A percentile compares a stretch with the other conserved stretches of the same genome.
Conservation (phyloP, 2,797 vertebrate genomes). For the Sciurus vulgaris region DNA sequence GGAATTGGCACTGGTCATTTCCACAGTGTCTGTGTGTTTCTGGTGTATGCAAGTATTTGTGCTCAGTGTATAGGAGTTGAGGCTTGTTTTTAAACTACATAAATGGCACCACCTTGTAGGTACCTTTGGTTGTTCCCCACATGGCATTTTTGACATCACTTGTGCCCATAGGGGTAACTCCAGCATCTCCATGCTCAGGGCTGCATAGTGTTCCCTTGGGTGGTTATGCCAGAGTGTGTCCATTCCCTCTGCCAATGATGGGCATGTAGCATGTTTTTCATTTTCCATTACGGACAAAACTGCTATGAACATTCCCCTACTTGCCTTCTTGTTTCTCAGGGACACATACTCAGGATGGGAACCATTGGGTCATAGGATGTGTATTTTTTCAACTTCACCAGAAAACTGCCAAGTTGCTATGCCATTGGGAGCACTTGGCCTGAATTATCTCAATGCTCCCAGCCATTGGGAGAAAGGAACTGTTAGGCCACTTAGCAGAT, state of each 20-base stretch:
- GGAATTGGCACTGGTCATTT: background rate
- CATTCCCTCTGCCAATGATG: background rate
- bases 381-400: background rate
- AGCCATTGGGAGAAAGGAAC: background rate
- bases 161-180: background rate
- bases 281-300: background rate
- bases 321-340: background rate
- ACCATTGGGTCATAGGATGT: background rate
- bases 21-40: background rate
- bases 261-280: background rate
- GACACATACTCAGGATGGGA: background rate
- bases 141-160: background rate
- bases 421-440: background rate
- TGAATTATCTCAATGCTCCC: background rate
- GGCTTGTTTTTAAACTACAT: background rate
- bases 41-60: background rate
- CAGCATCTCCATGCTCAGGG: background rate
- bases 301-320: background rate
- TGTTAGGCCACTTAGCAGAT: background rate
- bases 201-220: background rate
- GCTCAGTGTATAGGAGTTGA: background rate
- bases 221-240: background rate
- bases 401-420: background rate
- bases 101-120: background rate
- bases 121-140: background rate